These are phyloP conservation scores for Rissa tridactyla DNA, from an alignment of 2,113 vertebrate species.

Conservation along the genomic window DNA sequence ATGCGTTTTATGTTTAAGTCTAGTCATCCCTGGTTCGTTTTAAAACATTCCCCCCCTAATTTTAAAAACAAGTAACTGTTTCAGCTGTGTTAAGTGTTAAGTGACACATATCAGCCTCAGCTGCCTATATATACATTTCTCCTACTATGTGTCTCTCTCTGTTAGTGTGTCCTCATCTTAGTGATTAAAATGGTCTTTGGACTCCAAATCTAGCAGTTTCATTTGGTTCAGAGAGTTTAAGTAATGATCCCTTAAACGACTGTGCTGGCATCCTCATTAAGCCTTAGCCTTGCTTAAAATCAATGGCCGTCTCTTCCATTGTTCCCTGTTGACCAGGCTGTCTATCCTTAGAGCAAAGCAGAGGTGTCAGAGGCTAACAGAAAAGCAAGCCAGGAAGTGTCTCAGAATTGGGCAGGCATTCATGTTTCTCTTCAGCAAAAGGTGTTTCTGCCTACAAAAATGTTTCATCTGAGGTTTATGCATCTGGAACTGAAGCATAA, in stretches of 20 bases:
- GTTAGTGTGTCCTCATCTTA: not conserved
- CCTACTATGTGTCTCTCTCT: not conserved
- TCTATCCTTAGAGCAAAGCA: not conserved
- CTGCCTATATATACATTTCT: not conserved
- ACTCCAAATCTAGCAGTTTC: not conserved
- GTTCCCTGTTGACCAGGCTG: not conserved
- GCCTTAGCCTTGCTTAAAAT: not conserved
- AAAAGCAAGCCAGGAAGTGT: not conserved
- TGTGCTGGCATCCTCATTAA: not conserved
- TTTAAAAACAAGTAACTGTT: not conserved
- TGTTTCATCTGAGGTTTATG: not conserved
- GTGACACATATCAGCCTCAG: not conserved
- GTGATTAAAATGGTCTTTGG: not conserved
- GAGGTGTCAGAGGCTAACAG: not conserved
- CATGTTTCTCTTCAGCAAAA: not conserved
- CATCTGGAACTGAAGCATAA: not conserved
- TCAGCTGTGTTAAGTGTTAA: not conserved
- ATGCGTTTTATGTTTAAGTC: not conserved
- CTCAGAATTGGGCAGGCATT: not conserved
- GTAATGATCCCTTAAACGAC: not conserved
- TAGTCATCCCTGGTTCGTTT: not conserved
- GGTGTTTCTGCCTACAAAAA: not conserved
- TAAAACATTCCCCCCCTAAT: not conserved
- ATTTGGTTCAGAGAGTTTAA: not conserved
- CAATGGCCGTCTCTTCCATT: not conserved